Conservation (phyloP, 2,888 invertebrate species). For the Hanleya hanleyi region DNA sequence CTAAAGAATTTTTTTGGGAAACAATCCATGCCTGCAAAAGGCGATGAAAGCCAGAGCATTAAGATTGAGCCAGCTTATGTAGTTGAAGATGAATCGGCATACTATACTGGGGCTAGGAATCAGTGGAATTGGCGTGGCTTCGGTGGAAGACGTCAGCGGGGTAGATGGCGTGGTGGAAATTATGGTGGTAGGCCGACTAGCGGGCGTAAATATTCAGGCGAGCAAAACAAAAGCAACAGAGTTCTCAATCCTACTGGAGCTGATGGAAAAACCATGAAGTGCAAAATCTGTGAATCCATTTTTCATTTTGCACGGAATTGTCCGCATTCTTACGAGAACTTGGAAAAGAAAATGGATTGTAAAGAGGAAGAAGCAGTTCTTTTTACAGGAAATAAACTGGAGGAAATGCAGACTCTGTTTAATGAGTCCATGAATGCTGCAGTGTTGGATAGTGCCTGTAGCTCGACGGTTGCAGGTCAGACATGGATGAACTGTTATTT, state of each 20-base stretch:
- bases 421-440: conserved; percentile 7
- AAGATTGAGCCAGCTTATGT: no score
- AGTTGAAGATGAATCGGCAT: no score
- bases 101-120: no score
- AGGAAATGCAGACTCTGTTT: conserved; percentile 4
- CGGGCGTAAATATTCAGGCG: no score
- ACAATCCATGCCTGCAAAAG: background rate
- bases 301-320: conserved; percentile 2
- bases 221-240: no score
- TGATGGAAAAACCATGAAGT: conserved; percentile 4
- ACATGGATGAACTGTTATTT: conserved; percentile 8
- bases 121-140: no score
- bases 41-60: no score
- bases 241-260: background rate
- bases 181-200: no score
- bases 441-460: conserved; percentile 13
- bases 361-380: background rate
- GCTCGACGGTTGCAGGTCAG: conserved; percentile 6
- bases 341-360: background rate
- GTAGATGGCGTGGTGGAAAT: no score
- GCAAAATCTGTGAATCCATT: conserved; percentile 6
- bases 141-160: no score
- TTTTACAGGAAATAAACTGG: background rate
- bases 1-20: conserved; percentile 2
- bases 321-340: background rate